phyloP scores from a whole-genome alignment of 1,140 invertebrate genomes.

The Glomeris maerens region DNA sequence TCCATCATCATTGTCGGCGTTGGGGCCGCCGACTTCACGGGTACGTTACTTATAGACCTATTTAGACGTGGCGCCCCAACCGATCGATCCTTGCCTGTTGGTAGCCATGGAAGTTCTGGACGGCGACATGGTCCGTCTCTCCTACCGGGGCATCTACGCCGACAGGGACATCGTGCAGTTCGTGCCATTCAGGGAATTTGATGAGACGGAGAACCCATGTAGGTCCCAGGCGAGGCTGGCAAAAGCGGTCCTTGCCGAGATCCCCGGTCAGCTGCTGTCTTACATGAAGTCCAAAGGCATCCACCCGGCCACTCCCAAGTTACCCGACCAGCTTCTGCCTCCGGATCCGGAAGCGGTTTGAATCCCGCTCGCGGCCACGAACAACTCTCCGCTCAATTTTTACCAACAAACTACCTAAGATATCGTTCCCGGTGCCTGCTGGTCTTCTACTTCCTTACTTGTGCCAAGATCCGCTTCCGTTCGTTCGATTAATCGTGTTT shows the following conservation, averaged over 20 bases:
- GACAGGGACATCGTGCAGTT: conserved; percentile 43
- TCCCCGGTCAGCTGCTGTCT: conserved; percentile 42
- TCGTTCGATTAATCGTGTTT: no score
- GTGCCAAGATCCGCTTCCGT: no score
- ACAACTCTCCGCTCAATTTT: no score
- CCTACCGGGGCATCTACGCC: conserved; percentile 33
- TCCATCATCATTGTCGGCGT: conserved; percentile 48
- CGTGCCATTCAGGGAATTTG: conserved; percentile 40
- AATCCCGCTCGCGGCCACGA: no score
- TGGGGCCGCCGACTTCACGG: conserved; percentile 40
- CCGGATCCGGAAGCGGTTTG: conserved; percentile 2
- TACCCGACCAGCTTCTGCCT: neutral
- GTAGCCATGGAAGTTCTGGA: conserved; percentile 42
- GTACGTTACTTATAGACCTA: neutral
- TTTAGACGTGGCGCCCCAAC: neutral
- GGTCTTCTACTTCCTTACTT: no score
- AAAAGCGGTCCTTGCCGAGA: conserved; percentile 45
- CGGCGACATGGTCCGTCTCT: conserved; percentile 40
- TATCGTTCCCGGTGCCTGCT: no score
- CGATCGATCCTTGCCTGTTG: neutral
- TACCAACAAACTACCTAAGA: no score
- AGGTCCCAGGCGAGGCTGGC: conserved; percentile 28
- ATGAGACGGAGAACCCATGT: conserved; percentile 9
- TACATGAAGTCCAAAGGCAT: conserved; percentile 43
- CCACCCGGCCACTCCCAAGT: conserved; percentile 26